These are phyloP conservation scores for Subacronicta megacephala DNA, from an alignment of 2,888 invertebrate species.

Conservation along the genomic window DNA sequence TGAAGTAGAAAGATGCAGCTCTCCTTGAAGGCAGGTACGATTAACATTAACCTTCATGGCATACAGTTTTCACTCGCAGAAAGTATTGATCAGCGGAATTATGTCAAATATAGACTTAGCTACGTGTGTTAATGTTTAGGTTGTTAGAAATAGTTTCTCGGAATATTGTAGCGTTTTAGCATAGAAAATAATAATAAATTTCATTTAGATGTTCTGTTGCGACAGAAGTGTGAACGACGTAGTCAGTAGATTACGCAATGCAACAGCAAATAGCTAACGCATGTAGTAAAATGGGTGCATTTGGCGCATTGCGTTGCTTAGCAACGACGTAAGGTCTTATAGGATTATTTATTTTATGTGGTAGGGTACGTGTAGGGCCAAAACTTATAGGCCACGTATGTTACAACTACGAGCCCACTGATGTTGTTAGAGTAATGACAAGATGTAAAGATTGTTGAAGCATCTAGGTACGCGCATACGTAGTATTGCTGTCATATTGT, in stretches of 20 bases:
- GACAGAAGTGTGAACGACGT: conserved; percentile 17
- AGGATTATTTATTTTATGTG: conserved; percentile 39
- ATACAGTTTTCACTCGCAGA: conserved; percentile 45
- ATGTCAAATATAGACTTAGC: conserved; percentile 50
- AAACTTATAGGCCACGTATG: conserved; percentile 8
- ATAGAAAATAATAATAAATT: conserved; percentile 11
- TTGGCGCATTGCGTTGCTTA: conserved; percentile 82
- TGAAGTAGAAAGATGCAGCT: conserved; percentile 46
- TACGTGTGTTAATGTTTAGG: conserved; percentile 20
- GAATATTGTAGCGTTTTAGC: conserved; percentile 12
- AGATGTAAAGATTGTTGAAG: conserved; percentile 18
- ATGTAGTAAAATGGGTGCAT: conserved; percentile 70
- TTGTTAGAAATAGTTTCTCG: conserved; percentile 1
- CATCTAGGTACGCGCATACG: conserved; percentile 2
- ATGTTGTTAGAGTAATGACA: neutral
- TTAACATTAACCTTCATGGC: conserved; percentile 15
- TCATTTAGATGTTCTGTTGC: conserved; percentile 15
- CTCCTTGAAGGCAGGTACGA: conserved; percentile 50
- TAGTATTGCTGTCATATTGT: conserved; percentile 13
- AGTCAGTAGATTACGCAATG: conserved; percentile 55
- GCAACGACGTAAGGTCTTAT: conserved; percentile 68
- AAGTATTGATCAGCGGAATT: conserved; percentile 73
- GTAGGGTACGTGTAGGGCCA: conserved; percentile 13
- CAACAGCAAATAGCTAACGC: conserved; percentile 54
- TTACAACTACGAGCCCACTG: conserved; percentile 3